These are phyloP conservation scores for Myiotriccus ornatus DNA, from an alignment of 2,797 vertebrate genomes.

Conservation along the genomic window DNA sequence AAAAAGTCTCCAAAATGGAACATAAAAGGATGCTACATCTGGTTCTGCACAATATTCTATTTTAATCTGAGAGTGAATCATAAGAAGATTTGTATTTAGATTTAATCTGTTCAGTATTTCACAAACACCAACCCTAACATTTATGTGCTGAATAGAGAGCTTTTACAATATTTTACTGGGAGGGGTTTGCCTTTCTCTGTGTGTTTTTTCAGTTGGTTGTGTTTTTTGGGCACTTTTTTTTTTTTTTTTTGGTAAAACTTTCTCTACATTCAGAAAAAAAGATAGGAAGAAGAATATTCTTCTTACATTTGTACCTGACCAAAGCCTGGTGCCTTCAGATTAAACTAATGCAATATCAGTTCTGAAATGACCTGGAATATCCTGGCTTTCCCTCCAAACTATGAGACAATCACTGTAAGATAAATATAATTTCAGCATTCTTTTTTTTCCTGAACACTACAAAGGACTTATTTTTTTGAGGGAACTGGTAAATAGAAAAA, in stretches of 20 bases:
- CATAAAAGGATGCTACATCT: not conserved
- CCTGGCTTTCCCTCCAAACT: not conserved
- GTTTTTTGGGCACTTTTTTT: not conserved
- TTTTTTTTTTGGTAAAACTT: not conserved
- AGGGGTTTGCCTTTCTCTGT: not conserved
- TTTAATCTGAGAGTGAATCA: not conserved
- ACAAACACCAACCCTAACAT: not conserved
- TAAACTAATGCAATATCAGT: not conserved
- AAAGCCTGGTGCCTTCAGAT: not conserved
- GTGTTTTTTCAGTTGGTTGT: accelerated
- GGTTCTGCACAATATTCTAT: not conserved
- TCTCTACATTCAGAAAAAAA: not conserved
- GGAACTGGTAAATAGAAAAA: not conserved
- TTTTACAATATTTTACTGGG: not conserved
- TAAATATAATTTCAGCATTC: not conserved
- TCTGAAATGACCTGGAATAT: not conserved
- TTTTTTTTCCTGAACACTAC: not conserved
- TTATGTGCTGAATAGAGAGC: not conserved
- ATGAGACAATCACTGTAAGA: not conserved
- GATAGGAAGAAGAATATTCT: not conserved
- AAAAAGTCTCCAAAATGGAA: not conserved
- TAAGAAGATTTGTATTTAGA: not conserved
- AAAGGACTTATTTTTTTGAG: not conserved
- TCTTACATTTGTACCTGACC: not conserved
- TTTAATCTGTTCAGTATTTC: not conserved